A percentile compares a stretch with the other conserved stretches of the same genome.
phyloP scores from a whole-genome alignment of 2,113 vertebrate species.

The Shinisaurus crocodilurus region DNA sequence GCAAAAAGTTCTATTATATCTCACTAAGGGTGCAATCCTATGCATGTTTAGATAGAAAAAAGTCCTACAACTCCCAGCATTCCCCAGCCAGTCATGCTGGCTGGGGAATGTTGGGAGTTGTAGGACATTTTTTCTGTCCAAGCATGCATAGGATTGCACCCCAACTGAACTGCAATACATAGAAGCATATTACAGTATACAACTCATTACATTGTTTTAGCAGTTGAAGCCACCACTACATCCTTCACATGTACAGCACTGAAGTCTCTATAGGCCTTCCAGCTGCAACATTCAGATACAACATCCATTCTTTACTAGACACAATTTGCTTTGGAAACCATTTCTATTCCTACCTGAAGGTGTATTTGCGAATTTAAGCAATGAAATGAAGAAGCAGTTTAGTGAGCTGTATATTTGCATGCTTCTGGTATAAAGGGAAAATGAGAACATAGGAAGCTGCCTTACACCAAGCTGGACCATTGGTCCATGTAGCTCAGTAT shows the following conservation, averaged over 20 bases:
- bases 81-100: no score
- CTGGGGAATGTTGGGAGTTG: no score
- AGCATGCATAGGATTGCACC: no score
- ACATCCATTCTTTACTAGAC: background rate
- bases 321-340: background rate
- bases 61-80: no score
- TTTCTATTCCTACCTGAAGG: no score
- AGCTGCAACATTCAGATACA: background rate
- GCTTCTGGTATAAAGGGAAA: background rate
- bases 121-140: no score
- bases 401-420: background rate
- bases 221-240: background rate
- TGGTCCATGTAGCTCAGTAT: no score
- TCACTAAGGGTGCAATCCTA: no score
- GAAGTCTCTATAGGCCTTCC: background rate
- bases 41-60: no score
- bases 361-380: background rate
- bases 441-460: no score
- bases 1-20: background rate
- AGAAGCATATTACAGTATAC: background rate
- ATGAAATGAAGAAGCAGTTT: background rate
- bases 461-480: no score
- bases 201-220: background rate
- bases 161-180: background rate
- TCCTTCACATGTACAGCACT: background rate